Base-by-base conservation (phyloP, 1,140 invertebrate species). In the Drosophila baimaii region DNA sequence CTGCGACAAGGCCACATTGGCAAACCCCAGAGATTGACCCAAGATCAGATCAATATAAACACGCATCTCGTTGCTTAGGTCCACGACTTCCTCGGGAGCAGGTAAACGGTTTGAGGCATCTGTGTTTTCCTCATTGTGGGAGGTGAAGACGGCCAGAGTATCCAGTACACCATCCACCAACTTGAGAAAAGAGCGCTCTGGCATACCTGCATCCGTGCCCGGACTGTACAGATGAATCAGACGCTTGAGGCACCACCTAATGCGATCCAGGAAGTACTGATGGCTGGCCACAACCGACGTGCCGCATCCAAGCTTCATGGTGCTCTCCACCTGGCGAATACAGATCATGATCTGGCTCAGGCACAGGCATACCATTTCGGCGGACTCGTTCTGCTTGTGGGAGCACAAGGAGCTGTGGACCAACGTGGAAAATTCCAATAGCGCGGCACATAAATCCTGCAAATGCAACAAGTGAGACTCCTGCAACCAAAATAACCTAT, bases 301-400 rank as follows among this genome's bases (percentile, higher is more conserved):
- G 5, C 77, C 79, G 51, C 64, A 56, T 5, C 58, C 46, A 1
- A 76, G 70, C 44, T 91, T 83, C 33, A 89, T 76, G 0, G 77
- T 81, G 10, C 35, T 41, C 33, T 92, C 91, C 52, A 92, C 35
- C 27, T 91, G 77, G 17, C 76, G 77, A 19, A 91, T 78, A 19
- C 91, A 91, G 3, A 74, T 79, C 19, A 90, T 51, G 17, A 91
- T 85, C 63, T 92, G 91, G 8, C 80, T 79, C n/a, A 91, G 29
- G 29, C 90, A 91, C 0, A 92, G 43, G 29, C 81, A 90, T 12
- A 85, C 74, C 21, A 77, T 65, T 27, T 92, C 91, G 10, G 81
- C 21, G 21, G 46, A 49, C 15, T 85, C 71, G 4, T 51, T 25
- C 44, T 80, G 57, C 8, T 65, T 35, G 15, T 76, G 19, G 5